phyloP scores from a whole-genome alignment of 2,888 invertebrate genomes.

The Mythimna albipuncta region DNA sequence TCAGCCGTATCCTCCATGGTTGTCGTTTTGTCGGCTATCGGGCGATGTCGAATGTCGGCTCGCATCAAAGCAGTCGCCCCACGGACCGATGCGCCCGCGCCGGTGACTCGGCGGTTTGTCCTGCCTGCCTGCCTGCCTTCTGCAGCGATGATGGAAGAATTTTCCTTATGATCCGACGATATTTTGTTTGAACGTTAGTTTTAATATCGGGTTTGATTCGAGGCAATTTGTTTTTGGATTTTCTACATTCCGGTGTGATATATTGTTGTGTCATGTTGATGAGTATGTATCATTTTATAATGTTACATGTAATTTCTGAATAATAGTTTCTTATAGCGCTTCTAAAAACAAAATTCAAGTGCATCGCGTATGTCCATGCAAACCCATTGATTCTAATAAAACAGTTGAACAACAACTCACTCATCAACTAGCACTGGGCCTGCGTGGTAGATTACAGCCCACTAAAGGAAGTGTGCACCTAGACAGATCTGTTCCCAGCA shows the following conservation, averaged over 20 bases:
- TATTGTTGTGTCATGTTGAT: not conserved
- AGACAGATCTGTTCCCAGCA: too few species aligned
- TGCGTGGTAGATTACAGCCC: too few species aligned
- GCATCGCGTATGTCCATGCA: not conserved
- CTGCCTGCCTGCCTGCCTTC: constrained; percentile 65
- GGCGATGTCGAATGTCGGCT: constrained; percentile 88
- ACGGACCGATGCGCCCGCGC: constrained; percentile 83
- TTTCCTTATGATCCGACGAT: constrained; percentile 79
- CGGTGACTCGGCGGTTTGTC: constrained; percentile 86
- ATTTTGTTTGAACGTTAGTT: constrained; percentile 61
- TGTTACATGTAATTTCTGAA: not conserved
- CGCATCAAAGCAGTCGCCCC: constrained; percentile 84
- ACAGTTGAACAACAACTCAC: too few species aligned
- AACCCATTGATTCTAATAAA: not conserved
- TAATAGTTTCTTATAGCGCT: not conserved
- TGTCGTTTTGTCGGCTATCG: constrained; percentile 89
- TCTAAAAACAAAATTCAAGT: not conserved
- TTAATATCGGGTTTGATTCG: constrained; percentile 47
- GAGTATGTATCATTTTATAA: not conserved
- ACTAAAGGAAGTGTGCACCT: too few species aligned
- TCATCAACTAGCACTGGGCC: too few species aligned
- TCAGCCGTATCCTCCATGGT: constrained; percentile 68
- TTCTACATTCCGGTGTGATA: constrained; percentile 39
- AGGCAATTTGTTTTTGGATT: constrained; percentile 59
- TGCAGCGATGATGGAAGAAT: constrained; percentile 73